These are phyloP conservation scores for Protonibea diacanthus DNA, from an alignment of 2,797 vertebrate species.

Conservation along the genomic window DNA sequence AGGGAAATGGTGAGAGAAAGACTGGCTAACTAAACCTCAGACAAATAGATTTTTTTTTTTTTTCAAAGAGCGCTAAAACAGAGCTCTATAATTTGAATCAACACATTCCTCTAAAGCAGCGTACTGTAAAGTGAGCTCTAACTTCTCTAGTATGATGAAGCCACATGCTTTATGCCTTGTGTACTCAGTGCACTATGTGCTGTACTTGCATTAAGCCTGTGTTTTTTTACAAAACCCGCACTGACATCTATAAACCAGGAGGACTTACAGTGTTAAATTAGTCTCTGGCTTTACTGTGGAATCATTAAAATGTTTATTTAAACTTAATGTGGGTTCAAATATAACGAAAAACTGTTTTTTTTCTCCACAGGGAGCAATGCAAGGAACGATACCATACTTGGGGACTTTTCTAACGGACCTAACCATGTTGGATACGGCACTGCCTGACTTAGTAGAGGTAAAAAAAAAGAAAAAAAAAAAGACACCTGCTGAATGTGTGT, in stretches of 20 bases:
- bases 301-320: constrained; percentile 18
- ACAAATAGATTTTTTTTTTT: constrained; percentile 1
- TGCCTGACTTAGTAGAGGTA: constrained; percentile 93
- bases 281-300: constrained; percentile 25
- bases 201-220: constrained; percentile 30
- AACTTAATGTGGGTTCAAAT: not conserved
- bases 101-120: constrained; percentile 55
- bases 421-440: constrained; percentile 95
- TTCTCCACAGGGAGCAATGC: constrained; percentile 91
- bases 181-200: constrained; percentile 46
- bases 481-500: constrained; percentile 49
- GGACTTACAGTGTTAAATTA: constrained; percentile 35
- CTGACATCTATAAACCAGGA: constrained; percentile 31
- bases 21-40: not conserved
- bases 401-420: constrained; percentile 95
- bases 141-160: constrained; percentile 25
- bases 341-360: constrained; percentile 32
- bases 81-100: constrained; percentile 43
- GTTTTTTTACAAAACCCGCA: constrained; percentile 35
- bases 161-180: constrained; percentile 50
- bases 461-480: constrained; percentile 26
- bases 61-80: constrained; percentile 35
- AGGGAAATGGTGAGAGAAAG: constrained; percentile 90
- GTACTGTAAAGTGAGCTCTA: constrained; percentile 47
- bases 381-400: constrained; percentile 95